Conservation (phyloP, 2,113 vertebrate genomes). For the Hypanus sabinus region DNA sequence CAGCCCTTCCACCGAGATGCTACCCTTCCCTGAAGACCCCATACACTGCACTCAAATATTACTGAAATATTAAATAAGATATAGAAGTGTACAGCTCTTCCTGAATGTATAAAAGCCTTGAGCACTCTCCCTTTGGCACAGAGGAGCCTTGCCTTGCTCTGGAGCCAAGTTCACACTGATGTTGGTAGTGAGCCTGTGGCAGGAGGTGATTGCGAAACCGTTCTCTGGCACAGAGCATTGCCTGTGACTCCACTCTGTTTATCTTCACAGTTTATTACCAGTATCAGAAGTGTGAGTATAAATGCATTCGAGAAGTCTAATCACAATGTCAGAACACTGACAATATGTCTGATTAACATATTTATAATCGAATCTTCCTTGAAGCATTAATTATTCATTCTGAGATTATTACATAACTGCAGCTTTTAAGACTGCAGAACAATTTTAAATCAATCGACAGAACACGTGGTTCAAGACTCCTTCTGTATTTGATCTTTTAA, state of each 20-base stretch:
- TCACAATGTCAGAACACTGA: not conserved
- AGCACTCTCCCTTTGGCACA: not conserved
- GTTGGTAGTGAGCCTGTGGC: not conserved
- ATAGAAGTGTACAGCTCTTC: too few species aligned
- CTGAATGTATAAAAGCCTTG: too few species aligned
- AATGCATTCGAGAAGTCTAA: not conserved
- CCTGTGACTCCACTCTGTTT: slow-evolving; percentile 6
- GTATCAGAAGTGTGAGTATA: slow-evolving; percentile 13
- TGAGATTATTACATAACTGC: not conserved
- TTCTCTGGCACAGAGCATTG: not conserved
- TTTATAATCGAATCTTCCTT: slow-evolving; percentile 16
- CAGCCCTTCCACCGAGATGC: too few species aligned
- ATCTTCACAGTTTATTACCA: slow-evolving; percentile 6
- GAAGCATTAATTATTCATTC: slow-evolving; percentile 20
- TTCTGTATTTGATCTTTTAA: not conserved
- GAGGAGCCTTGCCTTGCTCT: not conserved
- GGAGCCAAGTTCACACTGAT: not conserved
- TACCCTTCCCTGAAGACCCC: too few species aligned
- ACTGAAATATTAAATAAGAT: too few species aligned
- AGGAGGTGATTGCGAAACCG: not conserved
- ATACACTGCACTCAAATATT: too few species aligned
- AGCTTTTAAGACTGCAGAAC: not conserved
- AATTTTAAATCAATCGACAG: not conserved
- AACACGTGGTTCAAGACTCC: not conserved
- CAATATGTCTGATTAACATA: slow-evolving; percentile 27